phyloP scores from a whole-genome alignment of 2,113 vertebrate genomes.

The Pteropus alecto region DNA sequence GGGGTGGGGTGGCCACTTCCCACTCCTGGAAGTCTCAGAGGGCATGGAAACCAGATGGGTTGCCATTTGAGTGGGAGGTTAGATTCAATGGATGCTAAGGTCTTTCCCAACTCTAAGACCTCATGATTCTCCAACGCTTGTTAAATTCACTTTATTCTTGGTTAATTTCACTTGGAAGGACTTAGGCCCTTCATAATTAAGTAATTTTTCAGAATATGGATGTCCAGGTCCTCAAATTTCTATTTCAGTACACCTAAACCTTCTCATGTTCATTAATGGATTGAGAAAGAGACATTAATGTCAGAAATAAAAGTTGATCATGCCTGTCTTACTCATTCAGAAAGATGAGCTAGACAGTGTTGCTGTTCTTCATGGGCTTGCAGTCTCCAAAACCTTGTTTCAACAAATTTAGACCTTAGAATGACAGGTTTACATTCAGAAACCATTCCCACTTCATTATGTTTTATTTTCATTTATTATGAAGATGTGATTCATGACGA shows the following conservation, averaged over 20 bases:
- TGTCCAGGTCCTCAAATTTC: neutral
- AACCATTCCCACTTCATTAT: neutral
- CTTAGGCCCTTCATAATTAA: neutral
- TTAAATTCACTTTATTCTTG: conserved; percentile 23
- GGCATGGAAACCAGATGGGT: neutral
- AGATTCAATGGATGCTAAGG: neutral
- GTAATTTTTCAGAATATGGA: neutral
- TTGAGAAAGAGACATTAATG: neutral
- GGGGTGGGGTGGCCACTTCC: neutral
- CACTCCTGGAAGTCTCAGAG: neutral
- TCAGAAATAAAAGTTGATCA: neutral
- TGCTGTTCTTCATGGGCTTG: neutral
- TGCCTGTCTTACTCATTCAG: neutral
- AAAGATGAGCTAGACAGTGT: neutral
- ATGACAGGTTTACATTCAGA: conserved; percentile 32
- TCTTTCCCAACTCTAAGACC: neutral
- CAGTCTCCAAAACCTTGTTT: conserved; percentile 12
- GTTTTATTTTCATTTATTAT: conserved; percentile 32
- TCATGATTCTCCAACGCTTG: neutral
- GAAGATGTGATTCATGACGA: conserved; percentile 25
- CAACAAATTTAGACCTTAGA: conserved; percentile 21
- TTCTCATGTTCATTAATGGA: neutral
- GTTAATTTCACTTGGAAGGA: conserved; percentile 37
- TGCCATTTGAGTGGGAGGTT: neutral
- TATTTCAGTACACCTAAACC: neutral